Evolutionary conservation across 1,140 invertebrate species (phyloP), one percentile per base, ranked within the genome.

Genomic region (Drosophila aff.): DNA sequence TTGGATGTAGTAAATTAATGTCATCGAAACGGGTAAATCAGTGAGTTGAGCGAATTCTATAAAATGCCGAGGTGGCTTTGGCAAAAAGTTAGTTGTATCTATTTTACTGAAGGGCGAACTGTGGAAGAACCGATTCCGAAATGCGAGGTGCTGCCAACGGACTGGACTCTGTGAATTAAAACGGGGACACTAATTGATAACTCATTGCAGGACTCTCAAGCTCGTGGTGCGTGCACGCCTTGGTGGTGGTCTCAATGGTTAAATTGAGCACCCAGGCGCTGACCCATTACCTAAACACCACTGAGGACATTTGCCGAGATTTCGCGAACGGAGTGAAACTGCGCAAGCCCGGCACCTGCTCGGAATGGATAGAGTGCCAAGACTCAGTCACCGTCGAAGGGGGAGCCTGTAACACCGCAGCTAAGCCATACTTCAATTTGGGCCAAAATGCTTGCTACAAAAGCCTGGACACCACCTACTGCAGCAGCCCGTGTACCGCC

Each of bases 321-420:
- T 87, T 92, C 33, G 26, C 66, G 11, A 65, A 85, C 55, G 59
- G 59, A 31, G 76, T 81, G 1, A 49, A 46, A 3, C 16, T 92
- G 7, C 79, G 86, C 1, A 78, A 91, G 46, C 91, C 91, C 9
- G 74, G 71, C 7, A 65, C 73, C 13, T 92, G 91, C n/a, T 38
- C 60, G 28, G 67, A 79, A 1, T 79, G 49, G 43, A 77, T 92
- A 23, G 40, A 16, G 5, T 92, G 91, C 40, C 1, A 84, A 7
- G 21, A 84, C 52, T 64, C 16, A 4, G 23, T 28, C 9, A 77
- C 41, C 44, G 43, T 28, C 1, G 18, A 33, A 0, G 65, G 53
- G 3, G 52, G 16, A 16, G 43, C 0, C 3, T 84, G 84, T 13
- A 13, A 15, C 1, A n/a, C 21, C 2, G 33, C 28, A 0, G 2